Evolutionary conservation across 2,888 invertebrate species (phyloP).

Genomic region (Lysandra bellargus): DNA sequence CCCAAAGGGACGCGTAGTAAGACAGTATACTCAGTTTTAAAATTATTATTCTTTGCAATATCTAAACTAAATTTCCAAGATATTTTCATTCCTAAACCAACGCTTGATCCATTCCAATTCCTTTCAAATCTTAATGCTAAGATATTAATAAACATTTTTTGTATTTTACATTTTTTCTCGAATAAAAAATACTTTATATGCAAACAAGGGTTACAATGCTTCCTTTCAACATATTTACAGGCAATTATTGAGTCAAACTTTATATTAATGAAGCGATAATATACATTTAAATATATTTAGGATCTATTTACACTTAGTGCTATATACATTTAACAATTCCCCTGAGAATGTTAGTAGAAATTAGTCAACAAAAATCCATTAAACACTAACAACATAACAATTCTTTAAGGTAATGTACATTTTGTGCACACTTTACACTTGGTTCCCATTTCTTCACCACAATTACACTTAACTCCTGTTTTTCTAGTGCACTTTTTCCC

Average conservation of each 20-base stretch:
- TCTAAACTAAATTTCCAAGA: background rate
- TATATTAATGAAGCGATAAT: constrained; percentile 21
- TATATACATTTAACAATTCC: constrained; percentile 38
- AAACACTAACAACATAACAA: constrained; percentile 27
- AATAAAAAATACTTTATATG: constrained; percentile 29
- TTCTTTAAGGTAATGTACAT: constrained; percentile 36
- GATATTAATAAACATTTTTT: constrained; percentile 27
- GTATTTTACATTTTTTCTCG: constrained; percentile 23
- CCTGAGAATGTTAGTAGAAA: constrained; percentile 24
- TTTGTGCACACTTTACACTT: constrained; percentile 42
- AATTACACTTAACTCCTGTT: constrained; percentile 16
- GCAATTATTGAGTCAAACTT: constrained; percentile 25
- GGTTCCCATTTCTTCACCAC: constrained; percentile 34
- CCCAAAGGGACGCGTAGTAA: constrained; percentile 40
- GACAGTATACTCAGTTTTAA: background rate
- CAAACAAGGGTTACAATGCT: constrained; percentile 29
- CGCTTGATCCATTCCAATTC: constrained; percentile 52
- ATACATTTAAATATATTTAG: constrained; percentile 28
- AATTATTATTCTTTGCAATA: background rate
- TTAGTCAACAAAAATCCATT: constrained; percentile 31
- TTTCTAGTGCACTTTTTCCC: background rate
- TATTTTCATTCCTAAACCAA: background rate
- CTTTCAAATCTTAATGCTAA: constrained; percentile 54
- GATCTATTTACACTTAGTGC: constrained; percentile 41
- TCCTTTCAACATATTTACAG: constrained; percentile 38